Base-by-base conservation (phyloP, 1,140 invertebrate genomes). In the Ridgeia piscesae region DNA sequence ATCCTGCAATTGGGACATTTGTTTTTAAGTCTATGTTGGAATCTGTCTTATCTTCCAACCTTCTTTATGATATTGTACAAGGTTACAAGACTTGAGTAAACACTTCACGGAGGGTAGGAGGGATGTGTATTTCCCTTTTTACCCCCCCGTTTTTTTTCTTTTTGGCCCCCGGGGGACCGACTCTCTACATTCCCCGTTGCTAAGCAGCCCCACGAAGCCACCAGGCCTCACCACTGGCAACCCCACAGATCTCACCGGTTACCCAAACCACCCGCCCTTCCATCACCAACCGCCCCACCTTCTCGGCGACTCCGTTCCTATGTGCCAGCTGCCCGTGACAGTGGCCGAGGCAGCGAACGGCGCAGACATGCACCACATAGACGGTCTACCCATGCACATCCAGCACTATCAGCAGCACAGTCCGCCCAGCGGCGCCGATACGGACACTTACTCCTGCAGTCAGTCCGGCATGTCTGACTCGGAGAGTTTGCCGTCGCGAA, bases 131-230 rank as follows among this genome's bases (percentile, higher is more conserved):
- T 77, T 6, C 1, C 27, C 58, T 2, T 77, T 14, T 17, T 31
- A 8, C 1, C 27, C 1, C 8, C 27, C 58, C 58, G 17, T 77
- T 77, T 4, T 77, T 21, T 21, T 77, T 77, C n/a, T n/a, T n/a
- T n/a, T n/a, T n/a, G n/a, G n/a, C n/a, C n/a, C n/a, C n/a, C n/a
- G n/a, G 58, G 58, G 0, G 27, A 77, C 58, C 58, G 58, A 77
- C 58, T 77, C 58, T 77, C 58, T 77, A 77, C 58, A 77, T 77
- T 77, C 58, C 58, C 58, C 58, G 58, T 77, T 77, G 58, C 58
- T 27, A 77, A 77, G 58, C 58, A 77, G 58, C 58, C 58, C 58
- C 17, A 21, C 58, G 2, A 77, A 77, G 58, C 27, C 27, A 21
- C 58, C 4, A 21, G 58, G 58, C 11, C 42, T 42, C 42, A 42